A percentile compares a stretch with the other conserved stretches of the same genome.
phyloP scores from a whole-genome alignment of 2,888 invertebrate species.

The Morpho deidamia region DNA sequence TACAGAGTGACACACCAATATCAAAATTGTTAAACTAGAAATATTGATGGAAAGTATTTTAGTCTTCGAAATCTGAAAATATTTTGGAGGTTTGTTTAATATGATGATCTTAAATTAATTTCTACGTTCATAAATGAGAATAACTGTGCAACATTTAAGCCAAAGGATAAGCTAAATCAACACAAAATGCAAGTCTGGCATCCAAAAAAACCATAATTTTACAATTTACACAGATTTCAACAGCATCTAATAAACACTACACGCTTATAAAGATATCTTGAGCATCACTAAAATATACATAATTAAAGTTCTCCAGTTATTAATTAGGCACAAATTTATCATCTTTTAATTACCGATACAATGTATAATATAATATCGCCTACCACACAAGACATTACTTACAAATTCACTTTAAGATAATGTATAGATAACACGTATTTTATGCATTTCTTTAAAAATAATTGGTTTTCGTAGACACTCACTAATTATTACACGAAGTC shows the following conservation, averaged over 20 bases:
- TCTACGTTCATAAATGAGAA: too few species aligned
- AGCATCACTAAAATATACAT: conserved; percentile 70
- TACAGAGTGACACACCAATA: background rate
- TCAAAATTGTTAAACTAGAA: conserved; percentile 2
- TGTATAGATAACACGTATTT: conserved; percentile 57
- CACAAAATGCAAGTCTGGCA: conserved; percentile 65
- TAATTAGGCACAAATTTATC: conserved; percentile 73
- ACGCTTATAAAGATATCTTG: conserved; percentile 68
- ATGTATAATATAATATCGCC: conserved; percentile 43
- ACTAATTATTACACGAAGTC: conserved; percentile 67
- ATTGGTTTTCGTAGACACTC: conserved; percentile 71
- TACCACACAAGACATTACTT: conserved; percentile 64
- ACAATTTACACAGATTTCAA: conserved; percentile 45
- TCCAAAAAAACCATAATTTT: conserved; percentile 47
- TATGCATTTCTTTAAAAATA: conserved; percentile 53
- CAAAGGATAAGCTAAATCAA: conserved; percentile 35
- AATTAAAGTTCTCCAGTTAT: conserved; percentile 53
- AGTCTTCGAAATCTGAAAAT: background rate
- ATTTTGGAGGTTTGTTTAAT: background rate
- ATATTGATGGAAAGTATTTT: background rate
- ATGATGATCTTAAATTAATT: too few species aligned
- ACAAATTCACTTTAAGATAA: conserved; percentile 41
- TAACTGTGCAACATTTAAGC: background rate
- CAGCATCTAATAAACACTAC: conserved; percentile 66
- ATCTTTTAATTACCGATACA: conserved; percentile 36